These are phyloP conservation scores for Tridacna gigas DNA, from an alignment of 2,888 invertebrate species.

Conservation along the genomic window DNA sequence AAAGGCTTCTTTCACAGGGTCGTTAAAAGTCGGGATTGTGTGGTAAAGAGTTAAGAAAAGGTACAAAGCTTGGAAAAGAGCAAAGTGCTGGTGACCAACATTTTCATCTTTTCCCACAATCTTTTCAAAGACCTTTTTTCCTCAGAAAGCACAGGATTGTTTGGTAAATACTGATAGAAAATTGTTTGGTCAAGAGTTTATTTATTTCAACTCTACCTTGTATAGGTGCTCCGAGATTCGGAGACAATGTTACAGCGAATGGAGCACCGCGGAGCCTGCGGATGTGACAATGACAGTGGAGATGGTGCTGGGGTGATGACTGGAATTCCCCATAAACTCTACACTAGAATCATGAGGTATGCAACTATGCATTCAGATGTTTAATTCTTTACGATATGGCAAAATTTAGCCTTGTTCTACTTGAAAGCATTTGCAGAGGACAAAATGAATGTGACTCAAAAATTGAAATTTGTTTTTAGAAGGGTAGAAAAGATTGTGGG, in stretches of 20 bases:
- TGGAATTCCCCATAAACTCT: conserved; percentile 98
- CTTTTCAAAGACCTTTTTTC: too few species aligned
- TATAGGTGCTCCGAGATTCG: conserved; percentile 96
- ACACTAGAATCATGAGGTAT: conserved; percentile 88
- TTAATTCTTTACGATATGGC: background rate
- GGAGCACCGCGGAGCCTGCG: conserved; percentile 99
- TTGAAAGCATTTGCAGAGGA: background rate
- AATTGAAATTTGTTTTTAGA: too few species aligned
- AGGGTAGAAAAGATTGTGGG: background rate
- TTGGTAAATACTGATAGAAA: too few species aligned
- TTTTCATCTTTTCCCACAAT: too few species aligned
- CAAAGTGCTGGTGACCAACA: too few species aligned
- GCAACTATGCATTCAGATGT: background rate
- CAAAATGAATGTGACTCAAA: background rate
- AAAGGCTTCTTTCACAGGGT: too few species aligned
- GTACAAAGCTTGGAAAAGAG: too few species aligned
- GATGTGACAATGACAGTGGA: conserved; percentile 99
- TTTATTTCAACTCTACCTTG: too few species aligned
- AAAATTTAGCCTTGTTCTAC: background rate
- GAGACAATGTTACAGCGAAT: conserved; percentile 97
- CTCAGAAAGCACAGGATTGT: too few species aligned
- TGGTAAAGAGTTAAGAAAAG: too few species aligned
- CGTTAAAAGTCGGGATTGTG: too few species aligned
- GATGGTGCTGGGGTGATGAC: conserved; percentile 99
- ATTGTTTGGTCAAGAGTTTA: too few species aligned